Conservation (phyloP, 2,113 vertebrate genomes). For the Cyphotilapia sp. region DNA sequence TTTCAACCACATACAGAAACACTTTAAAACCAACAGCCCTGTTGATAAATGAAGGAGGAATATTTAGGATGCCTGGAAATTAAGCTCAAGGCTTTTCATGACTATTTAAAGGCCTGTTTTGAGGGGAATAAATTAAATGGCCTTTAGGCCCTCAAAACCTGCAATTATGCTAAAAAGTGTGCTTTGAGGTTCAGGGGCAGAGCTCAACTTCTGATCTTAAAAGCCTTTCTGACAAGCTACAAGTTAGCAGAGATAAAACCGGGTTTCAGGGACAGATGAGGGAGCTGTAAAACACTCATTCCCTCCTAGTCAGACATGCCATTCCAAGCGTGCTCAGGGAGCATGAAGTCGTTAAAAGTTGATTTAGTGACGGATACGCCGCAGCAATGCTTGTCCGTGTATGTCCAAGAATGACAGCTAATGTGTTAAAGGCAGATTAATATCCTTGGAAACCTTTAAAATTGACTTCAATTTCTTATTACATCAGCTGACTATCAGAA, state of each 20-base stretch:
- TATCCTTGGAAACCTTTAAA: neutral
- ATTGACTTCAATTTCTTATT: neutral
- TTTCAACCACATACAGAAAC: neutral
- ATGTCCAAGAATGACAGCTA: neutral
- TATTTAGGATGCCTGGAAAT: neutral
- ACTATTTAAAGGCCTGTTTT: neutral
- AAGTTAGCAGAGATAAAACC: neutral
- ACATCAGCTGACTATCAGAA: neutral
- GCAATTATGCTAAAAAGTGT: neutral
- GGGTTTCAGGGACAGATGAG: neutral
- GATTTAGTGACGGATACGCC: conserved; percentile 40
- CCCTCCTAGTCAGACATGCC: conserved; percentile 2
- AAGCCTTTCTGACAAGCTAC: neutral
- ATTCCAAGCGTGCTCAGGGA: conserved; percentile 2
- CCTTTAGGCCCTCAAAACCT: neutral
- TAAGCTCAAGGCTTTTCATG: neutral
- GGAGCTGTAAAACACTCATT: neutral
- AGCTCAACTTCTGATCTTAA: neutral
- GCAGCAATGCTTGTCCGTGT: neutral
- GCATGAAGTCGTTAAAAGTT: conserved; percentile 4
- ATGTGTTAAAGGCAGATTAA: neutral
- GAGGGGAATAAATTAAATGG: neutral
- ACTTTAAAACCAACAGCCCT: neutral
- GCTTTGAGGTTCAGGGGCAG: neutral
- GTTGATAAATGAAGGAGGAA: neutral